Evolutionary conservation across 2,888 invertebrate species (phyloP), one percentile per base, ranked within the genome.

Genomic region (Ochropleura leucogaster): DNA sequence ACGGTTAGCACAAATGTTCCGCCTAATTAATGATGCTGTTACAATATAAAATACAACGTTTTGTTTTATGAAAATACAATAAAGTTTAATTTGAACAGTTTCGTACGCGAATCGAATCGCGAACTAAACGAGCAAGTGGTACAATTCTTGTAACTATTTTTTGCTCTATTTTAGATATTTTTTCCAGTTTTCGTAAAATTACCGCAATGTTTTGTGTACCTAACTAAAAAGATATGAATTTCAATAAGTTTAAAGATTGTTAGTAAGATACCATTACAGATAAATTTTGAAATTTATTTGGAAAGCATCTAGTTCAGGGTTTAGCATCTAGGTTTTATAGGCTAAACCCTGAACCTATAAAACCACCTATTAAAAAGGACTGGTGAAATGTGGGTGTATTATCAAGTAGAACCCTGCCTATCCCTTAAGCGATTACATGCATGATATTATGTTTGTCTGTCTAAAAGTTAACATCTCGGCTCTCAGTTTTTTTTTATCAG

Each of bases 61-160:
- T 72, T 69, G n/a, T 81, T 70, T 82, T 76, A 42, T 72, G 60
- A 46, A 79, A 76, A 83, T 49, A 68, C 57, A 80, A 69, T 65
- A 55, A 69, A 69, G 55, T 67, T 70, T 47, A 7, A 67, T 62
- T 74, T 73, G 57, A 51, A 55, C 64, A 71, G 60, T 77, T 81
- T 73, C 78, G 71, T 68, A 57, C 65, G 62, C 79, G 70, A 63
- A 62, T 71, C 82, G 64, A 85, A 83, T 83, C 51, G 63, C 30
- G 12, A 49, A 18, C 62, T 68, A 70, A 72, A 76, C 55, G 66
- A 76, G 70, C 72, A 64, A 64, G 42, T 80, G 55, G n/a, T 84
- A 68, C 63, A 55, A 55, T 72, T 68, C 30, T 69, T 67, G 63
- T 64, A 14, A 30, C 44, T 0, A 40, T 68, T 83, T 83, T 84